Conservation (phyloP, 2,888 invertebrate genomes). For the Gisinianus flammeolus region DNA sequence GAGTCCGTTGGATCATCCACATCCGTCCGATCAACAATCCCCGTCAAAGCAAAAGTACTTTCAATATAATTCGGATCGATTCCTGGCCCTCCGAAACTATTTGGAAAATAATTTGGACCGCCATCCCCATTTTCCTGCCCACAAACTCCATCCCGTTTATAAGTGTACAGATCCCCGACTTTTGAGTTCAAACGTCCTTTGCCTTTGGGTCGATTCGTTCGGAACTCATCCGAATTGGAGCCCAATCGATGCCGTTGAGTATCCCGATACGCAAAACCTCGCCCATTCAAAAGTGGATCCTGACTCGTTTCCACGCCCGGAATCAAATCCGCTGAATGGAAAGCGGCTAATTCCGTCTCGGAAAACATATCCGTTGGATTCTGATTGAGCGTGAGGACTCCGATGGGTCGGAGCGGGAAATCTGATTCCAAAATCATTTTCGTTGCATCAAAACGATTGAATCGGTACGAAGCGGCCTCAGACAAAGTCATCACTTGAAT, state of each 20-base stretch:
- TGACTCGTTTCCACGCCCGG: conserved; percentile 56
- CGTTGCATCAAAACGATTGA: conserved; percentile 49
- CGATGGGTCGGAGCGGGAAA: conserved; percentile 65
- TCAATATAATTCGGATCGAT: conserved; percentile 65
- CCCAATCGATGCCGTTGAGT: conserved; percentile 45
- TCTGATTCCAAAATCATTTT: conserved; percentile 59
- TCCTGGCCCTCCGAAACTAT: conserved; percentile 64
- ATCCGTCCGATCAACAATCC: conserved; percentile 79
- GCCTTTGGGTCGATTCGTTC: conserved; percentile 55
- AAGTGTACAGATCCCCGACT: conserved; percentile 59
- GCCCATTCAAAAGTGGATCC: conserved; percentile 19
- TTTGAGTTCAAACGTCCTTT: conserved; percentile 47
- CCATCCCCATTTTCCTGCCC: conserved; percentile 14
- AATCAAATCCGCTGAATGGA: conserved; percentile 61
- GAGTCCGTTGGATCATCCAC: conserved; percentile 78
- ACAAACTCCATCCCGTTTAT: conserved; percentile 31
- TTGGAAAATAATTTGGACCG: conserved; percentile 47
- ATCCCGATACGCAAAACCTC: conserved; percentile 44
- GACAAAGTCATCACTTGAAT: conserved; percentile 51
- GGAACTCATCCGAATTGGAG: conserved; percentile 32
- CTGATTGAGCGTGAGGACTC: conserved; percentile 64
- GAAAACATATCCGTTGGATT: conserved; percentile 66
- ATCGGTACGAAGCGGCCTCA: conserved; percentile 39
- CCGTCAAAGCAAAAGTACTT: conserved; percentile 69
- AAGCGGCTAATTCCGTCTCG: conserved; percentile 63